Conservation (phyloP, 2,888 invertebrate species). For the Anarsia innoxiella region DNA sequence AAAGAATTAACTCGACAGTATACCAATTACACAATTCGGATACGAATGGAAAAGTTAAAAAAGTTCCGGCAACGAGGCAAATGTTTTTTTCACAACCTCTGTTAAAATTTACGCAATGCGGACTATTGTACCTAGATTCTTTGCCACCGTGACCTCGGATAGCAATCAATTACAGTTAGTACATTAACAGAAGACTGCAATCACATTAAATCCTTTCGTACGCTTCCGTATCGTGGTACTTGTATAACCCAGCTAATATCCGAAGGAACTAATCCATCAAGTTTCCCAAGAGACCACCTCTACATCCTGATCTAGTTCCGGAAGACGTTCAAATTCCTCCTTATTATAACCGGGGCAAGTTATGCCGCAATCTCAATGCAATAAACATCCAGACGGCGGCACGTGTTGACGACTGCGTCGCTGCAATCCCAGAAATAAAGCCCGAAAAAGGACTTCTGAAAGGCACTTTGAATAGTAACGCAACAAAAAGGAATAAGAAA, state of each 20-base stretch:
- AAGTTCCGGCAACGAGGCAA: too few relatives aligned
- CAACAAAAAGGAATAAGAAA: slow-evolving; percentile 13
- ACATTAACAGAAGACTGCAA: too few relatives aligned
- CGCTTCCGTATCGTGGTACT: too few relatives aligned
- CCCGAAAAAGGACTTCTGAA: slow-evolving; percentile 23
- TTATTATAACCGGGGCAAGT: slow-evolving; percentile 47
- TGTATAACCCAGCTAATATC: neutral
- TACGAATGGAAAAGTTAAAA: too few relatives aligned
- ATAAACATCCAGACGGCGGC: slow-evolving; percentile 54
- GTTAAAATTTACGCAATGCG: too few relatives aligned
- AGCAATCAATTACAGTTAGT: too few relatives aligned
- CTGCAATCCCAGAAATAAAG: slow-evolving; percentile 35
- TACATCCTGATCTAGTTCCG: slow-evolving; percentile 20
- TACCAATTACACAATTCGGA: too few relatives aligned
- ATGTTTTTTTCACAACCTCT: too few relatives aligned
- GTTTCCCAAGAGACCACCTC: slow-evolving; percentile 10
- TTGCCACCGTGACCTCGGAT: too few relatives aligned
- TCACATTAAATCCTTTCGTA: too few relatives aligned
- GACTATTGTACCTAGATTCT: too few relatives aligned
- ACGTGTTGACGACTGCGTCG: slow-evolving; percentile 48
- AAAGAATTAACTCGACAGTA: too few relatives aligned
- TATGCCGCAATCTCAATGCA: slow-evolving; percentile 60
- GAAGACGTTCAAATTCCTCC: slow-evolving; percentile 34
- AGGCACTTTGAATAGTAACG: slow-evolving; percentile 2
- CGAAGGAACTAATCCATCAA: slow-evolving; percentile 7